Evolutionary conservation across 2,797 vertebrate genomes (phyloP).

Genomic region (Spea hammondii): DNA sequence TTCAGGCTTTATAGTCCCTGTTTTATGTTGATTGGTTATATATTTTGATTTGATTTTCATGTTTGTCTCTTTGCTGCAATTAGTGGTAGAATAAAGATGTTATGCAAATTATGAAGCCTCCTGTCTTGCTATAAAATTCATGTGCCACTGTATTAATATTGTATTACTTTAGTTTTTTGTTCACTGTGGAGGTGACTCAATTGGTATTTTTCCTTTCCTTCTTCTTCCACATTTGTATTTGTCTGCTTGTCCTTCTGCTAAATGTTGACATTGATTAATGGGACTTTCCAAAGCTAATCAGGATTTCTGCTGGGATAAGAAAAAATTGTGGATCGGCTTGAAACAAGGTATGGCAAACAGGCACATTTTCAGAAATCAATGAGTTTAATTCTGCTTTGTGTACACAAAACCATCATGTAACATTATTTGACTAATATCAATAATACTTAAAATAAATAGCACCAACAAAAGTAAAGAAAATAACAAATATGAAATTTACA

Average conservation of each 20-base stretch:
- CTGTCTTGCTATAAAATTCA: too few species aligned
- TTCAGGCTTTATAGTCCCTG: too few species aligned
- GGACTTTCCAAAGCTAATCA: conserved; percentile 45
- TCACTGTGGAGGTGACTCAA: conserved; percentile 25
- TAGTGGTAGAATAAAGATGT: too few species aligned
- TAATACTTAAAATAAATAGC: neutral
- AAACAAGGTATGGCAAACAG: conserved; percentile 33
- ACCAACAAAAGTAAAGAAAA: neutral
- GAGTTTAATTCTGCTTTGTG: neutral
- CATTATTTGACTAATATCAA: conserved; percentile 1
- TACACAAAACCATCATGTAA: neutral
- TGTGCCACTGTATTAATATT: neutral
- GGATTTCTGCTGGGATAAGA: conserved; percentile 26
- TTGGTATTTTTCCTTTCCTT: neutral
- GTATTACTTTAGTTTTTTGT: conserved; percentile 8
- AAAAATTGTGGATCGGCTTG: conserved; percentile 27
- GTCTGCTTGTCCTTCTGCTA: conserved; percentile 43
- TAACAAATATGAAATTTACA: neutral
- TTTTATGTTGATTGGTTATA: too few species aligned
- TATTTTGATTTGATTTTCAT: too few species aligned
- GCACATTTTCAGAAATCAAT: conserved; percentile 22
- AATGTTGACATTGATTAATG: conserved; percentile 50
- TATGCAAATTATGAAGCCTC: too few species aligned
- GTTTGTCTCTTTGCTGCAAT: too few species aligned
- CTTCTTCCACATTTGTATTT: conserved; percentile 2